These are phyloP conservation scores for Rallus crepitans DNA, from an alignment of 2,797 vertebrate species.

Conservation along the genomic window DNA sequence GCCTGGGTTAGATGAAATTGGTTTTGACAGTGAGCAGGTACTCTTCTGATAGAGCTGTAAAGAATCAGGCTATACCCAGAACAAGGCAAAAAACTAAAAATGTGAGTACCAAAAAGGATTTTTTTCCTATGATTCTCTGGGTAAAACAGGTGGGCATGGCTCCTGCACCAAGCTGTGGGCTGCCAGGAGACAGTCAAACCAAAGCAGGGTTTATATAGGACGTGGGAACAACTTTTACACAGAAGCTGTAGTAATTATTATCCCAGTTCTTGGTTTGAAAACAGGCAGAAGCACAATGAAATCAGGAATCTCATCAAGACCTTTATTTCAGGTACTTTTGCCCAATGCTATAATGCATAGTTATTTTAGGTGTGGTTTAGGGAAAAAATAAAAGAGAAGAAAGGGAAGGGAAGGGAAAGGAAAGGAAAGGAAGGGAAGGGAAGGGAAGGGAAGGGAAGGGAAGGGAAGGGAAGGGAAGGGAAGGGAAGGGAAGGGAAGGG, in stretches of 20 bases:
- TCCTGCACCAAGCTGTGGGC: neutral
- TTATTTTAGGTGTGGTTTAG: neutral
- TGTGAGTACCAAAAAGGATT: neutral
- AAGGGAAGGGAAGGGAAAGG: too few species aligned
- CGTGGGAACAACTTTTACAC: neutral
- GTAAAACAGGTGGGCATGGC: neutral
- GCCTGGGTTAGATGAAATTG: neutral
- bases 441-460: too few species aligned
- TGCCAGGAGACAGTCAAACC: neutral
- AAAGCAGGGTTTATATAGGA: neutral
- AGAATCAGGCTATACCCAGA: neutral
- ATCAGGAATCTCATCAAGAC: neutral
- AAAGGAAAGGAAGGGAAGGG: too few species aligned
- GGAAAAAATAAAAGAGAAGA: fast-evolving
- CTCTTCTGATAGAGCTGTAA: neutral
- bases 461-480: too few species aligned
- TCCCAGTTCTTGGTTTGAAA: neutral
- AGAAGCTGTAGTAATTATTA: neutral
- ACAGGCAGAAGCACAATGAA: neutral
- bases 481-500: too few species aligned
- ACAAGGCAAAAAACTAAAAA: neutral
- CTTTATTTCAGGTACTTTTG: neutral
- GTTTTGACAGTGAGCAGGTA: neutral
- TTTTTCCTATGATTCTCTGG: neutral
- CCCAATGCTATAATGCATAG: neutral